Evolutionary conservation across 2,888 invertebrate species (phyloP).

Genomic region (Pollenia labialis): DNA sequence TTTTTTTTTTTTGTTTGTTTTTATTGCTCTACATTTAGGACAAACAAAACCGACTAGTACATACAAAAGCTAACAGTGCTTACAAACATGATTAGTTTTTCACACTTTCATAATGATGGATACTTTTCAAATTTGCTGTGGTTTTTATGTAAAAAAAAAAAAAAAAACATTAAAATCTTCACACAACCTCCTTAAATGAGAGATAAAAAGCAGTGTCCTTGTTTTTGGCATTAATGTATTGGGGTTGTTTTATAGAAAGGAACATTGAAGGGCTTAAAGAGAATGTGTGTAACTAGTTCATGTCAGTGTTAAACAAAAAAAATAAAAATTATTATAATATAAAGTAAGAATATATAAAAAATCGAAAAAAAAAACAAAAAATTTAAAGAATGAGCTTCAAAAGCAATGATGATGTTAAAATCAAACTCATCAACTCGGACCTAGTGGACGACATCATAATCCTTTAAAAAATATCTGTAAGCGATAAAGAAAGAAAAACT

Average conservation of each 20-base stretch:
- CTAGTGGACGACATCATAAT: slow-evolving; percentile 18
- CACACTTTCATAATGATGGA: slow-evolving; percentile 14
- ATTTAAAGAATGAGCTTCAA: slow-evolving; percentile 17
- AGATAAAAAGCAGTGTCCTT: slow-evolving; percentile 27
- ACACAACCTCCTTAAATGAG: slow-evolving; percentile 4
- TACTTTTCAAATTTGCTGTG: slow-evolving; percentile 21
- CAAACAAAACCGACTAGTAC: neutral
- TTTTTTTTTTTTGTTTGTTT: neutral
- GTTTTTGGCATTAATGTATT: slow-evolving; percentile 23
- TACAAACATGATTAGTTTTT: slow-evolving; percentile 13
- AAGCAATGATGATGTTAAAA: slow-evolving; percentile 45
- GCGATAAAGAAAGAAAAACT: neutral
- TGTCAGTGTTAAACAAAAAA: slow-evolving; percentile 30
- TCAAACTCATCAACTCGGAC: slow-evolving; percentile 37
- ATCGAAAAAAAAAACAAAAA: slow-evolving; percentile 11
- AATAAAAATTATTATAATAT: neutral
- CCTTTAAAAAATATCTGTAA: neutral
- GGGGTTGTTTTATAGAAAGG: neutral
- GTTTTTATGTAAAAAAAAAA: neutral
- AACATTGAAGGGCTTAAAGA: neutral
- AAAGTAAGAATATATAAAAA: neutral
- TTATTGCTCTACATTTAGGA: neutral
- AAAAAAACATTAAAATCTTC: slow-evolving; percentile 18
- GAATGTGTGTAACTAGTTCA: slow-evolving; percentile 20
- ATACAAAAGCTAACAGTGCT: neutral